Evolutionary conservation across 2,113 vertebrate species (phyloP).

Genomic region (Blennius ocellaris): DNA sequence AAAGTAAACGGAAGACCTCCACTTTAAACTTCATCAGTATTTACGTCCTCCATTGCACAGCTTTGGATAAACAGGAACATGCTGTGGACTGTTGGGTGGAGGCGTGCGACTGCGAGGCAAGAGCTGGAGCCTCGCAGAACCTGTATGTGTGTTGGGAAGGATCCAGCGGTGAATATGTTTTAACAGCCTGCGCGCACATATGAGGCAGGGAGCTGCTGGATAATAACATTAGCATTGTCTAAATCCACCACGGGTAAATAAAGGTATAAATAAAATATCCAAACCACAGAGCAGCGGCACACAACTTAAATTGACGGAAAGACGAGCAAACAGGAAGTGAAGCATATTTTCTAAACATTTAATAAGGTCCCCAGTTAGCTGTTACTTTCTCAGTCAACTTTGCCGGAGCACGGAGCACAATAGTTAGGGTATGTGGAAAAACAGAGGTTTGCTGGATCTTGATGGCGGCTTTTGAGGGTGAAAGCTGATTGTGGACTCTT

Average conservation of each 20-base stretch:
- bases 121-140: background rate
- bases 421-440: background rate
- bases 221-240: slow-evolving; percentile 17
- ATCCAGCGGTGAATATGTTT: background rate
- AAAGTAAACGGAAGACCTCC: too few relatives aligned
- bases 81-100: too few relatives aligned
- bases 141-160: background rate
- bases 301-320: slow-evolving; percentile 26
- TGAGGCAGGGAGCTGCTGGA: slow-evolving; percentile 6
- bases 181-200: background rate
- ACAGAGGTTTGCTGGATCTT: slow-evolving; percentile 19
- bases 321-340: slow-evolving; percentile 45
- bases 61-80: too few relatives aligned
- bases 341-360: slow-evolving; percentile 32
- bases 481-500: background rate
- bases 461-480: slow-evolving; percentile 1
- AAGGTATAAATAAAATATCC: slow-evolving; percentile 37
- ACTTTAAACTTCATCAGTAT: too few relatives aligned
- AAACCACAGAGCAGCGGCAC: slow-evolving; percentile 15
- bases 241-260: slow-evolving; percentile 27
- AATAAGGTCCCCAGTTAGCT: slow-evolving; percentile 47
- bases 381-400: slow-evolving; percentile 11
- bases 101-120: too few relatives aligned
- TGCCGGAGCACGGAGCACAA: background rate
- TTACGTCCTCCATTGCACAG: too few relatives aligned